Conservation (phyloP, 2,113 vertebrate species). For the Carassius auratus region DNA sequence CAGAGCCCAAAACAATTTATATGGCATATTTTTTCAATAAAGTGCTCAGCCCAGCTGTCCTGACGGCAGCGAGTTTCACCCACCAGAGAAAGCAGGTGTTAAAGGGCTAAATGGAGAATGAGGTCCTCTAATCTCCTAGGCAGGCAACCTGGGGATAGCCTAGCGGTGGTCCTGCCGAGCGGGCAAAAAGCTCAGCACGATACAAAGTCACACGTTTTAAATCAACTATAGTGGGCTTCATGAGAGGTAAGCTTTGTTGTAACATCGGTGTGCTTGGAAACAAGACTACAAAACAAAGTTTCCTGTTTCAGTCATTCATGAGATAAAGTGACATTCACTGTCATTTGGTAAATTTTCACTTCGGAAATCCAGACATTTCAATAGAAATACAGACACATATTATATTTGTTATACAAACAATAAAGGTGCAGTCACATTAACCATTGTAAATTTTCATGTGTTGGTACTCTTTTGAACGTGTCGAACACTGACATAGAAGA, state of each 20-base stretch:
- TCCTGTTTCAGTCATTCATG: not conserved
- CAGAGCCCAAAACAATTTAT: conserved; percentile 20
- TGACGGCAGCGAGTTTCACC: not conserved
- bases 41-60: conserved; percentile 38
- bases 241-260: not conserved
- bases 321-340: not conserved
- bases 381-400: not conserved
- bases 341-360: not conserved
- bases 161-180: conserved; percentile 28
- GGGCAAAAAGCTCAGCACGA: conserved; percentile 14
- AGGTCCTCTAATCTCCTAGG: conserved; percentile 41
- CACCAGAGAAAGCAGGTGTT: conserved; percentile 48
- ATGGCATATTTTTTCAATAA: conserved; percentile 30
- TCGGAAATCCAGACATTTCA: not conserved
- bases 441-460: too few species aligned
- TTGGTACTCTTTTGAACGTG: too few species aligned
- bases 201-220: conserved; percentile 16
- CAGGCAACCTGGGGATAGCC: conserved; percentile 36
- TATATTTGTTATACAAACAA: too few species aligned
- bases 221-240: conserved; percentile 6
- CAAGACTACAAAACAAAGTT: not conserved
- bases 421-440: too few species aligned
- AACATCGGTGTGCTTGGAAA: not conserved
- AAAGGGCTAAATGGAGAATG: conserved; percentile 41
- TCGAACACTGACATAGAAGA: too few species aligned